Evolutionary conservation across 2,113 vertebrate genomes (phyloP).

Genomic region (Pterocles burchelli): DNA sequence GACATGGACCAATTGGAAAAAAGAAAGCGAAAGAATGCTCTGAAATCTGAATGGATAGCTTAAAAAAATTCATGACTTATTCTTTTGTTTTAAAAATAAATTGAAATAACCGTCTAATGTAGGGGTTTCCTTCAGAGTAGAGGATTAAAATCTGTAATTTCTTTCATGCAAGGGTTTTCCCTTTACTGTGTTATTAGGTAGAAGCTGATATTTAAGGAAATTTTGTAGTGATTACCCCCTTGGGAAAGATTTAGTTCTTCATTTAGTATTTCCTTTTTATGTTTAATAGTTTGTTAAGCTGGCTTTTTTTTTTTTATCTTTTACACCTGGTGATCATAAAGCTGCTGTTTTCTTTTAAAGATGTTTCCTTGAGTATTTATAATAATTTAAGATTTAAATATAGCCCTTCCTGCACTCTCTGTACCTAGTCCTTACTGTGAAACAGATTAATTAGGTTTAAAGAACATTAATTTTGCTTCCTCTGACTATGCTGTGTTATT

Average conservation of each 20-base stretch:
- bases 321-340: not conserved
- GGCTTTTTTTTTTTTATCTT: not conserved
- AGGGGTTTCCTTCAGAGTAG: conserved; percentile 5
- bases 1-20: not conserved
- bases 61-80: not conserved
- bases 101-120: not conserved
- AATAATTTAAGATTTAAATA: conserved; percentile 61
- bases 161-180: not conserved
- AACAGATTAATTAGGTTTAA: conserved; percentile 40
- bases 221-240: not conserved
- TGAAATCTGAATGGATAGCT: not conserved
- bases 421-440: conserved; percentile 28
- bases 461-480: conserved; percentile 50
- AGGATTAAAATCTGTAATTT: not conserved
- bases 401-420: conserved; percentile 11
- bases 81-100: conserved; percentile 38
- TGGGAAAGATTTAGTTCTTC: conserved; percentile 14
- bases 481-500: not conserved
- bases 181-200: conserved; percentile 6
- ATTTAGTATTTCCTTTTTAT: conserved; percentile 36
- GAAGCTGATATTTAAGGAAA: conserved; percentile 26
- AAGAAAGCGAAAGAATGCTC: not conserved
- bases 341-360: conserved; percentile 50
- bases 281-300: conserved; percentile 15
- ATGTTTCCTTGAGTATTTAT: conserved; percentile 37